A percentile compares a stretch with the other conserved stretches of the same genome.
These are phyloP conservation scores for Drosophila incognita DNA, from an alignment of 2,888 invertebrate genomes.

Conservation along the genomic window DNA sequence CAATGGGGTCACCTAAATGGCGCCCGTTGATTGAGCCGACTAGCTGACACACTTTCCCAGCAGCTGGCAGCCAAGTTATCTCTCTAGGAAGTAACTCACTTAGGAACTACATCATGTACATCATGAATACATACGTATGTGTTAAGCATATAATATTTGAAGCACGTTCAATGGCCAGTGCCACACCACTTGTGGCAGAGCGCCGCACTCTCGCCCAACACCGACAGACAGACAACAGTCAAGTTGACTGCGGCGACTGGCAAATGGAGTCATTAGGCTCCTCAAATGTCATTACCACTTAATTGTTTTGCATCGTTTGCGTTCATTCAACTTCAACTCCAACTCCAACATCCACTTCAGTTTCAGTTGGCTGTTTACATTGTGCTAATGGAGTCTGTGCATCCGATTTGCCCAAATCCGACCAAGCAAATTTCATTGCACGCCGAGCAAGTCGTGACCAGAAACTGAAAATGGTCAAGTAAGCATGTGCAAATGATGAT, in stretches of 20 bases:
- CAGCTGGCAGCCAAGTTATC: background rate
- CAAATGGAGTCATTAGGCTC: constrained; percentile 49
- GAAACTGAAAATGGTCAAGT: constrained; percentile 10
- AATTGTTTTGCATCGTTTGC: constrained; percentile 37
- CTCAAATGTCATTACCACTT: constrained; percentile 51
- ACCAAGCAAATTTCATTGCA: constrained; percentile 10
- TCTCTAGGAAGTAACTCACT: constrained; percentile 1
- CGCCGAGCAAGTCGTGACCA: constrained; percentile 1
- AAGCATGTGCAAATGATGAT: constrained; percentile 26
- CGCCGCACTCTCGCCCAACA: constrained; percentile 13
- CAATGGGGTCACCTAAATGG: constrained; percentile 35
- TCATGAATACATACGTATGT: no score
- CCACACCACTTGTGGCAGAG: constrained; percentile 8
- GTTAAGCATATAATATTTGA: background rate
- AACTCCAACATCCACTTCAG: constrained; percentile 9
- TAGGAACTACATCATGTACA: background rate
- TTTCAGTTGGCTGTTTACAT: constrained; percentile 11
- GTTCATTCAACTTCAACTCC: constrained; percentile 54
- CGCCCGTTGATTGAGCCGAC: constrained; percentile 19
- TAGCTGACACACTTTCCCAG: constrained; percentile 39
- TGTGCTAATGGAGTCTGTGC: constrained; percentile 26
- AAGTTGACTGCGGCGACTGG: constrained; percentile 10
- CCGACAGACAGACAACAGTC: constrained; percentile 7
- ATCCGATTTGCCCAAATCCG: constrained; percentile 39
- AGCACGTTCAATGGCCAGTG: constrained; percentile 7